Conservation (phyloP, 1,140 invertebrate genomes). For the Drosophila nikananu region DNA sequence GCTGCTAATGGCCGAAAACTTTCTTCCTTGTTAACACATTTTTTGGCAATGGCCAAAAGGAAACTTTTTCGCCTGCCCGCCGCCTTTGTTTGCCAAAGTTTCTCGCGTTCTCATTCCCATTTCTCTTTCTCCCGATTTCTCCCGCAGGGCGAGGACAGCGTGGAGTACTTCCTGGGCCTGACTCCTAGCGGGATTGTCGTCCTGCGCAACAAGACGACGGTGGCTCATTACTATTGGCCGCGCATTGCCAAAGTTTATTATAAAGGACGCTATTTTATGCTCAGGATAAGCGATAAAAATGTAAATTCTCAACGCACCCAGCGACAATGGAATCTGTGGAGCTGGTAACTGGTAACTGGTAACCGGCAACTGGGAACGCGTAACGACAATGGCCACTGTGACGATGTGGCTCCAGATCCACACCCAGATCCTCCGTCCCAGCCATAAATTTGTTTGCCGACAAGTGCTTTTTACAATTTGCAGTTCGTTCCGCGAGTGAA, state of each 20-base stretch:
- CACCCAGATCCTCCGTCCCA: slow-evolving; percentile 31
- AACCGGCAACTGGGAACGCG: slow-evolving; percentile 20
- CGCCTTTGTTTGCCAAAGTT: slow-evolving; percentile 51
- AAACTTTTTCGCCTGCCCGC: slow-evolving; percentile 61
- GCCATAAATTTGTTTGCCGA: slow-evolving; percentile 72
- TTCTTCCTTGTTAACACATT: slow-evolving; percentile 70
- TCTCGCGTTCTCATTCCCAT: slow-evolving; percentile 58
- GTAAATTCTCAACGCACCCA: slow-evolving; percentile 88
- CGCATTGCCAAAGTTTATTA: slow-evolving; percentile 98
- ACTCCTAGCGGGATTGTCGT: slow-evolving; percentile 99
- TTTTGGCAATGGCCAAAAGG: slow-evolving; percentile 64
- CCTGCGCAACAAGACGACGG: slow-evolving; percentile 97
- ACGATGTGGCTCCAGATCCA: slow-evolving; percentile 44
- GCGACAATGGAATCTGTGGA: slow-evolving; percentile 49
- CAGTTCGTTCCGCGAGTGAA: slow-evolving; percentile 68
- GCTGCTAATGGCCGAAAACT: slow-evolving; percentile 76
- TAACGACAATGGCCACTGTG: slow-evolving; percentile 50
- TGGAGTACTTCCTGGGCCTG: slow-evolving; percentile 98
- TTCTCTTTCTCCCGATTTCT: slow-evolving; percentile 48
- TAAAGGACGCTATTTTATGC: slow-evolving; percentile 98
- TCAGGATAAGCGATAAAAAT: slow-evolving; percentile 97
- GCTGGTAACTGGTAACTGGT: slow-evolving; percentile 16
- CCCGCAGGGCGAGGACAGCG: slow-evolving; percentile 96
- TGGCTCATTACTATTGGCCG: slow-evolving; percentile 99
- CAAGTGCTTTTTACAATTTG: slow-evolving; percentile 79